Percentiles rank a stretch among this genome's conserved stretches.
phyloP scores from a whole-genome alignment of 2,113 vertebrate genomes.

The Aplodontia rufa region DNA sequence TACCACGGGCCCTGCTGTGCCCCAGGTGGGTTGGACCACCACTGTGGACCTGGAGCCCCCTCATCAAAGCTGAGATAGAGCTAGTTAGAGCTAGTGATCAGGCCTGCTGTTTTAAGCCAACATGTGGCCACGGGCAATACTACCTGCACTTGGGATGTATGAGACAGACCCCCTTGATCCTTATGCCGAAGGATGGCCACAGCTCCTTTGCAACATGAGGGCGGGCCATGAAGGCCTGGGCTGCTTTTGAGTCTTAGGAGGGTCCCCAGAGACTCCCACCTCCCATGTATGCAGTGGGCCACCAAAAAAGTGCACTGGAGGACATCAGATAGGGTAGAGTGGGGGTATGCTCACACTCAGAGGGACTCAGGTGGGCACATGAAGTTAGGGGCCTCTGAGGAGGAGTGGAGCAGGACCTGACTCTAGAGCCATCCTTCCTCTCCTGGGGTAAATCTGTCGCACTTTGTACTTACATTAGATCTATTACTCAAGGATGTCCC shows the following conservation, averaged over 20 bases:
- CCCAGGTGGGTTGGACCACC: accelerated
- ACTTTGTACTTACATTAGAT: neutral
- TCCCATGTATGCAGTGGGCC: neutral
- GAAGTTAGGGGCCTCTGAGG: neutral
- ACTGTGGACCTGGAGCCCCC: neutral
- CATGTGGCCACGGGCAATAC: accelerated
- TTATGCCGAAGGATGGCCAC: neutral
- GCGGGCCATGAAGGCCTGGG: accelerated
- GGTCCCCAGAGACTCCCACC: neutral
- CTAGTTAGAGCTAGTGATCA: neutral
- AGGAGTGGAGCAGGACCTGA: neutral
- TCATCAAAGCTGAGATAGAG: neutral
- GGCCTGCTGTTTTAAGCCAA: neutral
- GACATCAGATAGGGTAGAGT: neutral
- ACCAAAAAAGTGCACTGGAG: neutral
- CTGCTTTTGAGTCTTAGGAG: neutral
- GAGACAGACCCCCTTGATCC: neutral
- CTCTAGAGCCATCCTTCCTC: neutral
- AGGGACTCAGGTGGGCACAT: accelerated
- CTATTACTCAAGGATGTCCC: neutral
- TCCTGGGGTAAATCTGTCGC: neutral
- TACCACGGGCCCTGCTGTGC: neutral
- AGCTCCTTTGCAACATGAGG: neutral
- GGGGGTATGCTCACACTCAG: neutral
- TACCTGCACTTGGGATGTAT: neutral